These are phyloP conservation scores for Eulemur albifrons DNA, from an alignment of 2,797 vertebrate species.

Conservation along the genomic window DNA sequence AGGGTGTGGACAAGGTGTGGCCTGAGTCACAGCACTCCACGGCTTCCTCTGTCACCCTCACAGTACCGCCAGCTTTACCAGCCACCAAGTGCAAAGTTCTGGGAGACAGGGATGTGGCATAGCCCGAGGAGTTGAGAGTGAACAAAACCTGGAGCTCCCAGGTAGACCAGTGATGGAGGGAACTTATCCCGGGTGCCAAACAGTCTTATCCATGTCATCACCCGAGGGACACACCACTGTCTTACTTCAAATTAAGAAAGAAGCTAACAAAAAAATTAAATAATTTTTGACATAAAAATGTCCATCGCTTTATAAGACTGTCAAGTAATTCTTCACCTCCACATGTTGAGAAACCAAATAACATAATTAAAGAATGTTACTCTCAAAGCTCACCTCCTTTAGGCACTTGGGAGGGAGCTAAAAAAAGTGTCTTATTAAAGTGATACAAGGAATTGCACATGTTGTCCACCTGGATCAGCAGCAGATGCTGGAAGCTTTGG, in stretches of 20 bases:
- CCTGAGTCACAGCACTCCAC: background rate
- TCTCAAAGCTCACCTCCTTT: background rate
- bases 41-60: background rate
- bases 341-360: background rate
- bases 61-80: background rate
- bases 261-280: background rate
- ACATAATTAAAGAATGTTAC: background rate
- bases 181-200: background rate
- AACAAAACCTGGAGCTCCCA: background rate
- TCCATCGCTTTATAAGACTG: background rate
- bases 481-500: background rate
- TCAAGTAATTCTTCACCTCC: background rate
- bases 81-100: background rate
- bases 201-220: background rate
- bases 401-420: background rate
- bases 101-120: background rate
- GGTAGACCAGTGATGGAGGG: background rate
- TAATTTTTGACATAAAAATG: background rate
- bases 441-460: background rate
- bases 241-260: background rate
- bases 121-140: background rate
- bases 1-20: background rate
- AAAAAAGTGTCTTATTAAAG: too few species aligned
- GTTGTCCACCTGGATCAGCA: background rate
- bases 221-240: background rate